Percentiles rank a stretch among this genome's conserved stretches.
Conservation (phyloP, 2,113 vertebrate species). For the Thymallus thymallus region DNA sequence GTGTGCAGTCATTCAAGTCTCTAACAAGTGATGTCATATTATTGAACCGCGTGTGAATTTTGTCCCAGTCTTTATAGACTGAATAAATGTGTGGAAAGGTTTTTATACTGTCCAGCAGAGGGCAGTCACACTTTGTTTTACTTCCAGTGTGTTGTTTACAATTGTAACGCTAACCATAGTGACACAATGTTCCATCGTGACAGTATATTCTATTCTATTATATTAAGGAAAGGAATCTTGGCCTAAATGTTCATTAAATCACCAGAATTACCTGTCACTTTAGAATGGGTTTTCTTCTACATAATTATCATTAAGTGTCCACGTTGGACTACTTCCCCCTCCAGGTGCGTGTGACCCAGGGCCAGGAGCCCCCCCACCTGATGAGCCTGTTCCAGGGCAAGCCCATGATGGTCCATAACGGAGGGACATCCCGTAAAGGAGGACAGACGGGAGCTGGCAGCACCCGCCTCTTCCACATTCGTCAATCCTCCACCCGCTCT, state of each 20-base stretch:
- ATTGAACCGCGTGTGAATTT: neutral
- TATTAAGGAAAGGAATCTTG: neutral
- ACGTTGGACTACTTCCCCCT: neutral
- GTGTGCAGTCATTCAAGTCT: neutral
- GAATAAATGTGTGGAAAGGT: neutral
- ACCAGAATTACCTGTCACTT: neutral
- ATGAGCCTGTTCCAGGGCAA: conserved; percentile 78
- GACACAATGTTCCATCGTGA: neutral
- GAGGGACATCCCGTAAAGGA: conserved; percentile 73
- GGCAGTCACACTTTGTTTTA: conserved; percentile 25
- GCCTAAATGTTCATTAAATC: fast-evolving
- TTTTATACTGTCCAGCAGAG: conserved; percentile 43
- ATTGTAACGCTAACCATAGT: neutral
- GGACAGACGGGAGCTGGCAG: conserved; percentile 53
- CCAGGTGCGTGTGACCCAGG: conserved; percentile 79
- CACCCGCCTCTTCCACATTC: conserved; percentile 77
- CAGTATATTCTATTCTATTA: neutral
- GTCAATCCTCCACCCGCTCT: conserved; percentile 66
- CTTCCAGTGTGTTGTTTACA: neutral
- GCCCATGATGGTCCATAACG: conserved; percentile 74
- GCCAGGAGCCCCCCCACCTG: conserved; percentile 79
- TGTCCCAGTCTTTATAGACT: neutral
- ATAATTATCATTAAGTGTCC: neutral
- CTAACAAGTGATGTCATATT: neutral
- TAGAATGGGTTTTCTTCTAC: neutral